phyloP scores from a whole-genome alignment of 2,888 invertebrate genomes.

The Acleris cristana region DNA sequence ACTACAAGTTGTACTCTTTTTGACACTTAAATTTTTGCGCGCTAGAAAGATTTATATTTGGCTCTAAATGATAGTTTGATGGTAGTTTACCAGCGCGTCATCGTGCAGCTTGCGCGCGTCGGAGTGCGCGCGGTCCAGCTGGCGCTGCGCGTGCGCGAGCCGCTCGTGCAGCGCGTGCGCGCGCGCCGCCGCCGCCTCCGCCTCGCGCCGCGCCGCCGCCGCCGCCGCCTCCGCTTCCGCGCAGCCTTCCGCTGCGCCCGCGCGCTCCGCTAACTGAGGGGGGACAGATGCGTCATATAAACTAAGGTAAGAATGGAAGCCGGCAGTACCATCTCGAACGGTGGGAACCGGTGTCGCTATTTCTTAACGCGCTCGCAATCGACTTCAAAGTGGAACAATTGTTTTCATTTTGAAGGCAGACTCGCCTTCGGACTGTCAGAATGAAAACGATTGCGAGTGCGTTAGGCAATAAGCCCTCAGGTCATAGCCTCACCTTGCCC shows the following conservation, averaged over 20 bases:
- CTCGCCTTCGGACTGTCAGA: too few relatives aligned
- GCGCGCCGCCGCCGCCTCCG: slow-evolving; percentile 67
- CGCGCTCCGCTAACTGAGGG: slow-evolving; percentile 55
- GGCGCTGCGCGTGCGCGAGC: slow-evolving; percentile 76
- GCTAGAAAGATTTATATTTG: background rate
- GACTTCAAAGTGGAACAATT: too few relatives aligned
- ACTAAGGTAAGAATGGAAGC: too few relatives aligned
- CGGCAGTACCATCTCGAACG: too few relatives aligned
- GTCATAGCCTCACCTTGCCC: slow-evolving; percentile 85
- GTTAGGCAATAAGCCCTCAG: too few relatives aligned
- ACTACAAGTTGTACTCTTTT: too few relatives aligned
- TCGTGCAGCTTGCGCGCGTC: slow-evolving; percentile 75
- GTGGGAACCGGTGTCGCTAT: too few relatives aligned
- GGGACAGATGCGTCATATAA: background rate
- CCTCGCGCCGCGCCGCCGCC: slow-evolving; percentile 69
- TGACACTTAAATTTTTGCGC: background rate
- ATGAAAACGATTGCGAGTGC: too few relatives aligned
- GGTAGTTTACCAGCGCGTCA: slow-evolving; percentile 63
- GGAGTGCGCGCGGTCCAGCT: slow-evolving; percentile 73
- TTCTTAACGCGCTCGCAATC: too few relatives aligned
- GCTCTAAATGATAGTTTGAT: slow-evolving; percentile 35
- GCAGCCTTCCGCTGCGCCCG: slow-evolving; percentile 60
- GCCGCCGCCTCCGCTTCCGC: slow-evolving; percentile 62
- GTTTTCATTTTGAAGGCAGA: too few relatives aligned
- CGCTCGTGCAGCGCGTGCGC: slow-evolving; percentile 71